Evolutionary conservation across 2,797 vertebrate species (phyloP).

Genomic region (Poeciliopsis infans): DNA sequence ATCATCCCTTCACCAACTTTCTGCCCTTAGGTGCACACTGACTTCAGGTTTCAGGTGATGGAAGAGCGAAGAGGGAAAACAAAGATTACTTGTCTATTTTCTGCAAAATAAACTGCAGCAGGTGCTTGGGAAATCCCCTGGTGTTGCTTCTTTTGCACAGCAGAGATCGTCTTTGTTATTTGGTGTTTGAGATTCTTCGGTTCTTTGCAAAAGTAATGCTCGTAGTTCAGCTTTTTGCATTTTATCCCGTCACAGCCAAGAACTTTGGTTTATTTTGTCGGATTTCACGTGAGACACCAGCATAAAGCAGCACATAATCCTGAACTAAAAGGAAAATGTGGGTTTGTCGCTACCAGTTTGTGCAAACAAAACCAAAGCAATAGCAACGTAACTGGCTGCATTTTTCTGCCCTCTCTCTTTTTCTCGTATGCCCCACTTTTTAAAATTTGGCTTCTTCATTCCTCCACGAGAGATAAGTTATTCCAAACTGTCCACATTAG

Average conservation of each 20-base stretch:
- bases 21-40: slow-evolving; percentile 41
- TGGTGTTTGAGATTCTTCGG: slow-evolving; percentile 52
- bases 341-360: neutral
- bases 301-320: neutral
- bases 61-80: slow-evolving; percentile 45
- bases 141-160: slow-evolving; percentile 38
- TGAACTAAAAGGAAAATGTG: neutral
- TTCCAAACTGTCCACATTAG: slow-evolving; percentile 42
- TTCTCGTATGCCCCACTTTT: slow-evolving; percentile 2
- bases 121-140: slow-evolving; percentile 66
- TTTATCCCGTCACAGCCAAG: neutral
- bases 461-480: slow-evolving; percentile 50
- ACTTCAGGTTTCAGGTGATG: slow-evolving; percentile 61
- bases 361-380: slow-evolving; percentile 43
- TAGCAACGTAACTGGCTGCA: slow-evolving; percentile 31
- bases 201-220: neutral
- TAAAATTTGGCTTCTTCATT: slow-evolving; percentile 30
- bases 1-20: slow-evolving; percentile 9
- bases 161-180: slow-evolving; percentile 62
- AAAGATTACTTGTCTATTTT: slow-evolving; percentile 58
- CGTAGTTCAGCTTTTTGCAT: neutral
- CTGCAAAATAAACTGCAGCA: slow-evolving; percentile 65
- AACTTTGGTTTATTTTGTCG: neutral
- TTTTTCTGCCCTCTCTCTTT: slow-evolving; percentile 7
- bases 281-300: neutral